phyloP scores from a whole-genome alignment of 1,140 invertebrate genomes.

The Sarcophaga peregrina region DNA sequence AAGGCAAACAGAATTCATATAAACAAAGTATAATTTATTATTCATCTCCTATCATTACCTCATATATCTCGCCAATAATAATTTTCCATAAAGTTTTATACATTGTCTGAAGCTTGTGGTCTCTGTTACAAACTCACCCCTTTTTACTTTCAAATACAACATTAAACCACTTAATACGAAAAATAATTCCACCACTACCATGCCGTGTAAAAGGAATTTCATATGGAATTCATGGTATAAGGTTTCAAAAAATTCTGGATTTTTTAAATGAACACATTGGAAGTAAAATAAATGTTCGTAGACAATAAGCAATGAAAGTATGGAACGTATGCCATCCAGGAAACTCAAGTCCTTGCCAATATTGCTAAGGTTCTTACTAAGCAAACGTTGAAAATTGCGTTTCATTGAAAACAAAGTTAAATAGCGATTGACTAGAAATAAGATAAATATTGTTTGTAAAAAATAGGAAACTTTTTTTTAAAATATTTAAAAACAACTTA shows the following conservation, averaged over 20 bases:
- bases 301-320: slow-evolving; percentile 56
- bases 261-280: slow-evolving; percentile 54
- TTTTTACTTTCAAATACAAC: slow-evolving; percentile 17
- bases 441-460: neutral
- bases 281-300: slow-evolving; percentile 53
- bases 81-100: neutral
- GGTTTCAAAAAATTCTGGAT: slow-evolving; percentile 59
- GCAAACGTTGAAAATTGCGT: slow-evolving; percentile 60
- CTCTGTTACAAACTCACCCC: neutral
- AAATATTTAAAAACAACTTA: neutral
- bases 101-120: neutral
- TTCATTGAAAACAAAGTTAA: slow-evolving; percentile 56
- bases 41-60: neutral
- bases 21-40: neutral
- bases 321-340: slow-evolving; percentile 56
- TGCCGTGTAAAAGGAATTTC: neutral
- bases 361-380: slow-evolving; percentile 4
- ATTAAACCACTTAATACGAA: slow-evolving; percentile 20
- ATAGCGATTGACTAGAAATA: slow-evolving; percentile 39
- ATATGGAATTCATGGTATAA: slow-evolving; percentile 35
- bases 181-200: slow-evolving; percentile 12
- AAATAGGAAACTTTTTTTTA: too few species aligned
- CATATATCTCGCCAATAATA: slow-evolving; percentile 15
- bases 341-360: slow-evolving; percentile 52
- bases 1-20: neutral